Base-by-base conservation (phyloP, 2,888 invertebrate species). In the Pyrochroa serraticornis region DNA sequence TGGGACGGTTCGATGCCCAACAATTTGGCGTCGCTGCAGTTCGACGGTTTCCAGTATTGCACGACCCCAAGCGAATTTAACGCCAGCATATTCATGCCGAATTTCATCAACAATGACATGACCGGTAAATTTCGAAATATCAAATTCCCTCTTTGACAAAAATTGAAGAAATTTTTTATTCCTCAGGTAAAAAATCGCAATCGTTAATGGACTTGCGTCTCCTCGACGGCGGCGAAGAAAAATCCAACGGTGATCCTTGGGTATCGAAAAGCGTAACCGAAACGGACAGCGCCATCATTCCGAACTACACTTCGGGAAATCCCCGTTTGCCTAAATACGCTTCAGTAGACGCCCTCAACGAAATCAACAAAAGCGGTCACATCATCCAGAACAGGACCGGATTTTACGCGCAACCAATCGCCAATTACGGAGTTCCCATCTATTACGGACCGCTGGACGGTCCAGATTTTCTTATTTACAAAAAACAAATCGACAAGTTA, bases 391-490 rank as follows among this genome's bases (percentile, higher is more conserved):
- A 79, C 61, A 59, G 78, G 8, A 72, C 75, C 2, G 79, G 79
- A 1, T 79, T 79, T 61, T 79, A 79, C 56, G 78, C 79, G 0
- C 78, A 77, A 60, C 78, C 78, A 0, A 67, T 77, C n/a, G 71
- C 72, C 12, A 77, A 77, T 64, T 79, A 77, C 56, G 79, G 79
- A 3, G 77, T 79, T 32, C 79, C 79, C 7, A 79, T 79, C 60
- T 79, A 79, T 62, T 79, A 79, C 58, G 79, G 79, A 1, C 79
- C 79, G 8, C 65, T 79, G 41, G 79, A 79, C 58, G 79, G 79
- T 5, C 79, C 79, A 1, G 79, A 79, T 58, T 79, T 79, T 65
- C 63, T 79, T 32, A 79, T 79, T 61, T 79, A 79, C 50, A 79
- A 77, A 63, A 79, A 79, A 64, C 76, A 79, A 69, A 63, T 78